Evolutionary conservation across 2,113 vertebrate genomes (phyloP).

Genomic region (Ctenodactylus gundi): DNA sequence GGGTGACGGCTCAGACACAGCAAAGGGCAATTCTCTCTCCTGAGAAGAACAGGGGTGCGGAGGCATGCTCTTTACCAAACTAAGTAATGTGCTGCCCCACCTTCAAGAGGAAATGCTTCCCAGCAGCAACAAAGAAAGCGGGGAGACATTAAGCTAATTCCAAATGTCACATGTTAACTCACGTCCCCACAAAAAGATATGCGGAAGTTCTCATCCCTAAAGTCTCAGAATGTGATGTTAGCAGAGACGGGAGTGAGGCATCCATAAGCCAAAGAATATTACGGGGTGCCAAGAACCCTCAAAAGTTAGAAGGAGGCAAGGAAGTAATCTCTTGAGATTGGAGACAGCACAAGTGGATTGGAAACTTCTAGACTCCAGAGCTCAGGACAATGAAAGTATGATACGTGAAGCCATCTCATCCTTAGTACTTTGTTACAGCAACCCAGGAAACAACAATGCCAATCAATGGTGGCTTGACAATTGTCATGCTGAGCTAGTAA

Average conservation of each 20-base stretch:
- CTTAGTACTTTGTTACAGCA: neutral
- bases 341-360: neutral
- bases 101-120: neutral
- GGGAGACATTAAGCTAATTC: neutral
- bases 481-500: neutral
- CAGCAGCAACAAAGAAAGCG: neutral
- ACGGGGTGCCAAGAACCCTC: neutral
- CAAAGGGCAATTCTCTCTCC: neutral
- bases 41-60: neutral
- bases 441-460: neutral
- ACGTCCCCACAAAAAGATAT: neutral
- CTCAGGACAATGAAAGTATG: neutral
- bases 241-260: neutral
- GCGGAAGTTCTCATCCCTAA: neutral
- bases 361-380: neutral
- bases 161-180: neutral
- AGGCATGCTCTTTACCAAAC: neutral
- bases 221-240: neutral
- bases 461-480: neutral
- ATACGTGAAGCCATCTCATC: neutral
- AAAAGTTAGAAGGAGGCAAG: neutral
- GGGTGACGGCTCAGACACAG: neutral
- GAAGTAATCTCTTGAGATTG: neutral
- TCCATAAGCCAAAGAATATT: neutral
- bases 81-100: rapidly evolving